Evolutionary conservation across 2,797 vertebrate species (phyloP).

Genomic region (Cirrhinus molitorella): DNA sequence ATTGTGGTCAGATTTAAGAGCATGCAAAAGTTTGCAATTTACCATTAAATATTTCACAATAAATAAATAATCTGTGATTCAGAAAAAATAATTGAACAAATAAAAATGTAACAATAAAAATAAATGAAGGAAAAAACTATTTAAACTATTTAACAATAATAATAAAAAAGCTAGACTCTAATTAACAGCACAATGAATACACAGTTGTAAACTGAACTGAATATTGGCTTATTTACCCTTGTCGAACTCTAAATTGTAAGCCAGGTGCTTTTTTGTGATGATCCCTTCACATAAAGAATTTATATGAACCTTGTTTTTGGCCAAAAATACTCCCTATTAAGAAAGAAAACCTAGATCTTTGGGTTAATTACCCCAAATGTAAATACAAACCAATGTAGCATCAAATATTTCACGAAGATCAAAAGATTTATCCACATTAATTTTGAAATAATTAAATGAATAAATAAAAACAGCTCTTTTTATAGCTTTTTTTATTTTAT

Average conservation of each 20-base stretch:
- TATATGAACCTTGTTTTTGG: background rate
- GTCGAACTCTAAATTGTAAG: background rate
- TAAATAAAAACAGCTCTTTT: background rate
- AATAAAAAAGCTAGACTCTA: background rate
- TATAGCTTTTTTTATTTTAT: background rate
- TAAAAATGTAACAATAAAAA: background rate
- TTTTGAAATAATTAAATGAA: background rate
- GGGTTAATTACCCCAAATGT: background rate
- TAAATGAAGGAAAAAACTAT: background rate
- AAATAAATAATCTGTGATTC: background rate
- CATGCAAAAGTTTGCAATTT: background rate
- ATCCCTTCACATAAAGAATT: background rate
- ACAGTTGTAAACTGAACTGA: background rate
- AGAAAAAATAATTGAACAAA: background rate
- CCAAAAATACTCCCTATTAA: background rate
- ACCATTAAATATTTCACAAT: background rate
- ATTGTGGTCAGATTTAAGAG: background rate
- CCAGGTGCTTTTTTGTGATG: background rate
- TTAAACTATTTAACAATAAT: too few species aligned
- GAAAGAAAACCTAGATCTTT: background rate
- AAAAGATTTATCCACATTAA: background rate
- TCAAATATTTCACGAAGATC: slow-evolving; percentile 1
- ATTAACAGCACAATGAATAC: background rate
- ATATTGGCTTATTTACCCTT: background rate
- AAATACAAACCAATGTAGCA: background rate